A percentile compares a stretch with the other conserved stretches of the same genome.
Evolutionary conservation across 2,888 invertebrate genomes (phyloP).

Genomic region (Calameuta filiformis): DNA sequence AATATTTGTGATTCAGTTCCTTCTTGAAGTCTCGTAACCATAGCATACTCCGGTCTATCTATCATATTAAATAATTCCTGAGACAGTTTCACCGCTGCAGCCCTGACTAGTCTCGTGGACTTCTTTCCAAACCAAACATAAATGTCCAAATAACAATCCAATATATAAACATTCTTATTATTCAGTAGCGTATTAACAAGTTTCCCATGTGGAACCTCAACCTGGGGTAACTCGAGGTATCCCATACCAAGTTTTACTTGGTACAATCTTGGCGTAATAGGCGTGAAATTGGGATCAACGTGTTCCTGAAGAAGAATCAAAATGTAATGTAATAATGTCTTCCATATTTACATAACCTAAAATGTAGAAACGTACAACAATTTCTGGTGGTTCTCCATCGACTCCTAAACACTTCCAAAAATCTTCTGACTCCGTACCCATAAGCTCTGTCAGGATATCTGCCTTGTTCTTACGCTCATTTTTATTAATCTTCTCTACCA

Average conservation of each 20-base stretch:
- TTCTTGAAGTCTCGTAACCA: conserved; percentile 91
- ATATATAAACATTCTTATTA: conserved; percentile 94
- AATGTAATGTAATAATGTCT: conserved; percentile 5
- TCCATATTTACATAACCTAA: neutral
- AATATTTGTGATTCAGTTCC: conserved; percentile 94
- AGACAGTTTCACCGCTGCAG: conserved; percentile 96
- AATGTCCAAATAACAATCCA: conserved; percentile 93
- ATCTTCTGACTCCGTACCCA: conserved; percentile 83
- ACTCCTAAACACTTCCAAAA: conserved; percentile 85
- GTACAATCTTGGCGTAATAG: conserved; percentile 82
- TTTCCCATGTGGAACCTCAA: conserved; percentile 80
- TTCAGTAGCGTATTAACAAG: conserved; percentile 82
- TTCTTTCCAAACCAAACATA: conserved; percentile 99
- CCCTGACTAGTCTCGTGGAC: conserved; percentile 92
- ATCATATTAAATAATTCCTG: conserved; percentile 97
- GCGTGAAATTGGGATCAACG: conserved; percentile 75
- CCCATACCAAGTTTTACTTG: conserved; percentile 98
- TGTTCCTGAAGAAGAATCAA: conserved; percentile 71
- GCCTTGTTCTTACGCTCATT: conserved; percentile 96
- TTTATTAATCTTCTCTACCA: conserved; percentile 99
- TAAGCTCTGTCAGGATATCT: conserved; percentile 85
- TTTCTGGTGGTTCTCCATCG: conserved; percentile 65
- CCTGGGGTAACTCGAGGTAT: conserved; percentile 97
- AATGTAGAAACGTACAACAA: neutral
- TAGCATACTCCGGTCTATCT: conserved; percentile 85